Percentiles rank a stretch among this genome's conserved stretches.
phyloP scores from a whole-genome alignment of 2,797 vertebrate genomes.

The Coilia nasus region DNA sequence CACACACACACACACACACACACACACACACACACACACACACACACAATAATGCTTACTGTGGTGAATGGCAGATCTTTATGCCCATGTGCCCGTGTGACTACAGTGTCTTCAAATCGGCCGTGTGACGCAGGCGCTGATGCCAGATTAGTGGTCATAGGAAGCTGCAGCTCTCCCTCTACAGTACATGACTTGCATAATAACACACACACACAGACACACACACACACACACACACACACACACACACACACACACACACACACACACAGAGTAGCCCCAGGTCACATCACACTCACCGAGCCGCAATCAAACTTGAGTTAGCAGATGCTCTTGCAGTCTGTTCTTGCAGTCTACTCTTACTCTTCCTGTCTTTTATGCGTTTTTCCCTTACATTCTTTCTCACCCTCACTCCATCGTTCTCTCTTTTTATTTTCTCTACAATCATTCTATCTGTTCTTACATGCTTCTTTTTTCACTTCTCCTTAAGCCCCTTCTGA shows the following conservation, averaged over 20 bases:
- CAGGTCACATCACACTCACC: background rate
- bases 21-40: slow-evolving; percentile 1
- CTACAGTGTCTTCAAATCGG: too few relatives aligned
- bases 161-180: too few relatives aligned
- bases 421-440: background rate
- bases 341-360: slow-evolving; percentile 2
- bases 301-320: slow-evolving; percentile 2
- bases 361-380: background rate
- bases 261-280: background rate
- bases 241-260: slow-evolving; percentile 9
- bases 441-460: too few relatives aligned
- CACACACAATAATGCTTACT: background rate
- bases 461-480: too few relatives aligned
- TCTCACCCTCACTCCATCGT: background rate
- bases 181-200: too few relatives aligned
- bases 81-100: too few relatives aligned
- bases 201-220: too few relatives aligned
- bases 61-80: too few relatives aligned
- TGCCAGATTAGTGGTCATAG: too few relatives aligned
- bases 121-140: too few relatives aligned
- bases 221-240: slow-evolving; percentile 15
- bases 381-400: background rate
- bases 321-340: slow-evolving; percentile 14
- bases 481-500: too few relatives aligned
- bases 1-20: slow-evolving; percentile 15